Evolutionary conservation across 2,113 vertebrate genomes (phyloP).

Genomic region (Dicrurus megarhynchus): DNA sequence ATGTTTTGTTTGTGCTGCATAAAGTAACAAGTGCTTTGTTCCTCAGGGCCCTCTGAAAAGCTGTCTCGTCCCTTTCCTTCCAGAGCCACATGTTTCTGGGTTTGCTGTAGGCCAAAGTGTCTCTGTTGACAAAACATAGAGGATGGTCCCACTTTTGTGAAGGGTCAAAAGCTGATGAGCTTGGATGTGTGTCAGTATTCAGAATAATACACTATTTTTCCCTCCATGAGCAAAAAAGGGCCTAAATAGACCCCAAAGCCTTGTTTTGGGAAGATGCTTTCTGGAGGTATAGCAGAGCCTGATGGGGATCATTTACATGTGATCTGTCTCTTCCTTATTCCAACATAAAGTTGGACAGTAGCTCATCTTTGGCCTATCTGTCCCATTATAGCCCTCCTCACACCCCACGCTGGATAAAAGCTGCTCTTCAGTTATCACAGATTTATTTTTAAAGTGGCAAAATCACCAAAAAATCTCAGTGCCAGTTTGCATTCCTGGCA

Average conservation of each 20-base stretch:
- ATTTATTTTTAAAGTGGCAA: background rate
- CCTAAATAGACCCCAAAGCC: background rate
- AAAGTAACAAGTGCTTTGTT: background rate
- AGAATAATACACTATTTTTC: background rate
- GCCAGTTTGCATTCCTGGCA: background rate
- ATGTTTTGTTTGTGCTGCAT: background rate
- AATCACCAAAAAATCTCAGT: background rate
- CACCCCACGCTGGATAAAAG: background rate
- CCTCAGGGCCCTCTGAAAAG: background rate
- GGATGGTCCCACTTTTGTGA: background rate
- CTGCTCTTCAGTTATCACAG: background rate
- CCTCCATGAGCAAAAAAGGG: background rate
- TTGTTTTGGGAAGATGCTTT: background rate
- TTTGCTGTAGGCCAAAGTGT: background rate
- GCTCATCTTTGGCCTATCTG: background rate
- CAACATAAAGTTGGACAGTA: background rate
- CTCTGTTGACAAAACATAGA: background rate
- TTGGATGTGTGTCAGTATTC: background rate
- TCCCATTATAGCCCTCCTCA: background rate
- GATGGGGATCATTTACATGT: rapidly evolving
- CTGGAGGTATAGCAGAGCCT: background rate
- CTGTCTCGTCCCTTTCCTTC: background rate
- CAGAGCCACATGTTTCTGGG: background rate
- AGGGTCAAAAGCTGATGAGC: background rate
- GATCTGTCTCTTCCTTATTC: background rate